Evolutionary conservation across 2,888 invertebrate species (phyloP), one percentile per base, ranked within the genome.

Genomic region (Scaptomyza caliginosa): DNA sequence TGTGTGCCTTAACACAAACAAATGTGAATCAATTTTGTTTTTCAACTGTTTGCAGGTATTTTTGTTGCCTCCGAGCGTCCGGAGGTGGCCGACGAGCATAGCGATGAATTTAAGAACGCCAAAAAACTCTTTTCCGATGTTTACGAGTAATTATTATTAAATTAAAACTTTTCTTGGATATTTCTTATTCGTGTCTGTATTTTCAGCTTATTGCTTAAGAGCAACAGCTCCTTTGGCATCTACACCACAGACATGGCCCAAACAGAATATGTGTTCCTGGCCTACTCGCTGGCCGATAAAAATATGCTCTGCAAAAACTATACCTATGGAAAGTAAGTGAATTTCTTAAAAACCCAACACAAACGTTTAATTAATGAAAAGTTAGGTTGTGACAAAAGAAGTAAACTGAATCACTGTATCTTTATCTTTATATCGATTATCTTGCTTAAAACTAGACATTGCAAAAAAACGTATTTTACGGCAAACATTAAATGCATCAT

Each of bases 61-160:
- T 97, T 97, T 91, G 92, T 96, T 26, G 93, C 95, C 51, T 94
- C 94, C 16, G 93, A 94, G 67, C 94, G 93, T 68, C 94, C 95
- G 79, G 91, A 94, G 52, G 93, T 95, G 79, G 93, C 92, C 36
- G 77, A 82, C 26, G 89, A 89, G 7, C 50, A 78, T 3, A 85
- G 82, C 51, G 58, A 69, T 2, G 86, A 80, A 68, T 76, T 82
- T 64, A 87, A 78, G 54, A 84, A 74, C 59, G 89, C 86, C 71
- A 88, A 88, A 67, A 86, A 86, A 70, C 72, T 85, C 11, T 86
- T 86, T 63, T 84, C 83, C 26, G 87, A 89, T 68, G 77, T 88
- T 28, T 81, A 80, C 72, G 89, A 86, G 88, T 90, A 67, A 67
- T 79, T 72, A 59, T 21, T 0, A 5, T 3, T 0, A 16, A 8